Conservation (phyloP, 2,113 vertebrate species). For the Rhabdornis inornatus region DNA sequence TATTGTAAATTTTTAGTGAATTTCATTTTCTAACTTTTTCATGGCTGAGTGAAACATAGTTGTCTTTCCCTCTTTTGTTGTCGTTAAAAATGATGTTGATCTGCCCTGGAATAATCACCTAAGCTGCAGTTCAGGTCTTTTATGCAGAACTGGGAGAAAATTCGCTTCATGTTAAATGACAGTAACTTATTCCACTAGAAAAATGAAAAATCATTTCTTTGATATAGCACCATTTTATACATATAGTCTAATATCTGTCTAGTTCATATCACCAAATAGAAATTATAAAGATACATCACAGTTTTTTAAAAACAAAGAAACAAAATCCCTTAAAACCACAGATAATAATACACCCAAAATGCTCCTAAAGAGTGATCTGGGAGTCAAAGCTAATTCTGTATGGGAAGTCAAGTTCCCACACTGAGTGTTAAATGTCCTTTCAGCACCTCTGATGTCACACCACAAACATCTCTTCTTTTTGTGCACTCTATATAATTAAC, state of each 20-base stretch:
- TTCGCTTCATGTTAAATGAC: not conserved
- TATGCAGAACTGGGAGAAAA: not conserved
- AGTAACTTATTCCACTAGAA: not conserved
- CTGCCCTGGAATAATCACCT: not conserved
- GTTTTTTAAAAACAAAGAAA: not conserved
- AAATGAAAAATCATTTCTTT: not conserved
- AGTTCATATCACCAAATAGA: not conserved
- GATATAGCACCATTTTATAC: not conserved
- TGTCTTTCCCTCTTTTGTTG: not conserved
- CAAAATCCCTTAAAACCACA: not conserved
- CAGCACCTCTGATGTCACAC: not conserved
- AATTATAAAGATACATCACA: not conserved
- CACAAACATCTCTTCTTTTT: not conserved
- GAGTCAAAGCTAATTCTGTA: not conserved
- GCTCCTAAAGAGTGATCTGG: not conserved
- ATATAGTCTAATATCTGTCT: not conserved
- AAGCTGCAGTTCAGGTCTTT: not conserved
- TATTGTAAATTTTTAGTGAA: not conserved
- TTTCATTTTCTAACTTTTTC: not conserved
- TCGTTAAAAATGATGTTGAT: rapidly evolving
- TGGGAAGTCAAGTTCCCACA: not conserved
- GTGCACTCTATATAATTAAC: not conserved
- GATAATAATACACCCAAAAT: not conserved
- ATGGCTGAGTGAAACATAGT: not conserved
- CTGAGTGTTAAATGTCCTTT: not conserved